Base-by-base conservation (phyloP, 2,797 vertebrate genomes). In the Melanotaenia boesemani region DNA sequence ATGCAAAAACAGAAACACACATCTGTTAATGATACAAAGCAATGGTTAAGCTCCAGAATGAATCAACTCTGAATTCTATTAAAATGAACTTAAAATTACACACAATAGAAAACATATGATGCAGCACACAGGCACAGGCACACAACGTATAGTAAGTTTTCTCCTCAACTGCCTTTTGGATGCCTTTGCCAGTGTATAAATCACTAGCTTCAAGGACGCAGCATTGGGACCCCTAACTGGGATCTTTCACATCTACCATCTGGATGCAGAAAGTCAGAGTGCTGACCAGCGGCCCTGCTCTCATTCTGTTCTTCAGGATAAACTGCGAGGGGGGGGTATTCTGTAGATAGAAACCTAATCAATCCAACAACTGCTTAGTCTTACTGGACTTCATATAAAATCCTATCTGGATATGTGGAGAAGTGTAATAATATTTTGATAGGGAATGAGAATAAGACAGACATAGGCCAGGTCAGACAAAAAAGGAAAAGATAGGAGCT, bases 241-340 rank as follows among this genome's bases (percentile, higher is more conserved):
- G 94, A 88, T 89, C 87, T 81, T 81, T 90, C 88, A 91, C 89
- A 90, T 92, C 84, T 81, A 91, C 93, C 94, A 94, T 95, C 94
- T 94, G 94, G 92, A 93, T 73, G 62, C 77, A 72, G 82, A 86
- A 77, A 86, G 82, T 65, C 91, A 91, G 92, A 92, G 82, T 93
- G 92, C 93, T 94, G 93, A 93, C 92, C 93, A 88, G 79, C 86
- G 54, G 85, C 79, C 83, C 85, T 75, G 88, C 84, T 90, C 90
- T 84, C 84, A 87, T 86, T 90, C 89, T 89, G 88, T 70, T 89
- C 65, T 76, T 89, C 81, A 22, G 84, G 76, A 86, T 30, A 68
- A 83, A 67, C 76, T 6, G 34, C 64, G 65, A 83, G 48, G 67
- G 1, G 72, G 68, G 76, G 44, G 65, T 32, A 50, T 3, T 28